Base-by-base conservation (phyloP, 2,113 vertebrate genomes). In the Anhinga anhinga region DNA sequence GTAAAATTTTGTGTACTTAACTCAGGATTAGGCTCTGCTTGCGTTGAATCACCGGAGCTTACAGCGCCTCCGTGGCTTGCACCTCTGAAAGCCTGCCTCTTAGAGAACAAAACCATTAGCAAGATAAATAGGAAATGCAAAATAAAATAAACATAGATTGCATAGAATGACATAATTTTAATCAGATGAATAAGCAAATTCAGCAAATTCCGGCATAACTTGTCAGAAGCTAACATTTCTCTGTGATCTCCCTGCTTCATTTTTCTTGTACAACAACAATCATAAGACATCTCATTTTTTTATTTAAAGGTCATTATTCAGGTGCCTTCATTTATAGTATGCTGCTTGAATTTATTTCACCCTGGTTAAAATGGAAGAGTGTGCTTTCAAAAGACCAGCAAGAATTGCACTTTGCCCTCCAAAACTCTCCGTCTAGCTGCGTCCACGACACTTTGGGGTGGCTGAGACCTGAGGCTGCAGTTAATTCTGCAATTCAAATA, bases 51-150 rank as follows among this genome's bases (percentile, higher is more conserved):
- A 69, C 19, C 7, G 20, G 13, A 69, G 36, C 3, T 0, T 15
- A 38, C 47, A 23, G 65, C 23, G 23, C 45, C 18, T 66, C 49
- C 5, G 1, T 36, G 32, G 27, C n/a, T 45, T 62, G 34, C 40
- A 58, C 34, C 29, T 77, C 62, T 85, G 61, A 47, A 93, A 93
- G 45, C 4, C 40, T 45, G 12, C 11, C 13, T 82, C 87, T 52
- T 56, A 42, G n/a, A 79, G 36, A 91, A 79, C 26, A 79, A 74
- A 96, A 23, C 5, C 26, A 47, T 62, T 66, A 80, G 22, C 12
- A 85, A 94, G 83, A 89, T 73, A 96, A 95, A 96, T 52, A 76
- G 52, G 44, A 82, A 91, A 77, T 38, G 34, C 13, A 87, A 94
- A 92, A 79, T 56, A 81, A 90, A 80, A 77, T 63, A 93, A 92